Conservation (phyloP, 2,888 invertebrate genomes). For the Eupsilia transversa region DNA sequence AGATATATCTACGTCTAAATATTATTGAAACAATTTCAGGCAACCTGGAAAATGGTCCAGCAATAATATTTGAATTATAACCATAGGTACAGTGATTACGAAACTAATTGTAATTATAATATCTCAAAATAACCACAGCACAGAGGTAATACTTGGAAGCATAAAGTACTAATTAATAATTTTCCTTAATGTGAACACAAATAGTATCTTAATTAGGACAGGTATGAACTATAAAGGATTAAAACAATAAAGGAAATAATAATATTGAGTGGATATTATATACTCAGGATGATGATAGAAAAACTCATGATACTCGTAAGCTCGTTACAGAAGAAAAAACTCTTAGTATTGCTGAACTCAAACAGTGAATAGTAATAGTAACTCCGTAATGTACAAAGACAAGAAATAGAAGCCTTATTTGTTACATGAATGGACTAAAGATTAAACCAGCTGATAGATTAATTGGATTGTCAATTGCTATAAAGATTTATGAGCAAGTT, state of each 20-base stretch:
- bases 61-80: not conserved
- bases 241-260: slow-evolving; percentile 2
- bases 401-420: not conserved
- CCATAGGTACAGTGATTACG: not conserved
- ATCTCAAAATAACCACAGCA: slow-evolving; percentile 25
- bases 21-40: not conserved
- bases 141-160: slow-evolving; percentile 13
- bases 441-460: slow-evolving; percentile 26
- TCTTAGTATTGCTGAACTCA: not conserved
- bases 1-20: not conserved
- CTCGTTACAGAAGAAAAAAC: not conserved
- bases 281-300: not conserved
- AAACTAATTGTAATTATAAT: slow-evolving; percentile 4
- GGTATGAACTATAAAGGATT: slow-evolving; percentile 9
- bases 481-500: slow-evolving; percentile 19
- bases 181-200: slow-evolving; percentile 41
- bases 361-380: not conserved
- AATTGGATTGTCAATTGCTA: slow-evolving; percentile 39
- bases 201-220: slow-evolving; percentile 24
- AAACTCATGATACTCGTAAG: not conserved
- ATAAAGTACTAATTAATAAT: slow-evolving; percentile 8
- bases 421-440: slow-evolving; percentile 1
- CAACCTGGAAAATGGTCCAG: not conserved
- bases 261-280: slow-evolving; percentile 1
- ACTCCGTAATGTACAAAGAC: not conserved